Base-by-base conservation (phyloP, 2,113 vertebrate species). In the Rhinogobius similis region DNA sequence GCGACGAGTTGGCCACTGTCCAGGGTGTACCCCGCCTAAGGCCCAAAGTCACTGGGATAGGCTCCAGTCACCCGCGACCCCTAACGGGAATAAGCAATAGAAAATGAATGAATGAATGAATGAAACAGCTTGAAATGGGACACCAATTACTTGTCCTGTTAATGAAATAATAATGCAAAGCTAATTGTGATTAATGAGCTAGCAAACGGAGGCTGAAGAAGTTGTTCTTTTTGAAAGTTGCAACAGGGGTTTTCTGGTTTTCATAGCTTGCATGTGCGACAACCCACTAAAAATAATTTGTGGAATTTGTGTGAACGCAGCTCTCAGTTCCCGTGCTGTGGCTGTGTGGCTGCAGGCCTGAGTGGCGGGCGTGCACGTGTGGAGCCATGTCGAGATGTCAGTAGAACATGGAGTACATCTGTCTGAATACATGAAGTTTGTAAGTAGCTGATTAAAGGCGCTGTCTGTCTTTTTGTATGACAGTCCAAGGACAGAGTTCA, bases 401-500 rank as follows among this genome's bases (percentile, higher is more conserved):
- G 41, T 66, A 61, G 21, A n/a, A 61, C 73, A 38, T 43, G 18
- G 72, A 72, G 56, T 70, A 72, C 21, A 43, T 70, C 61, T 78
- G 70, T 88, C 77, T 68, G 39, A 10, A 70, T 82, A 66, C 84
- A 74, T 70, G 73, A 70, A 53, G 73, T 76, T 48, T 75, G 63
- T 80, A 81, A 81, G 70, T 77, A 67, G 18, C 21, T 77, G 72
- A 78, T 79, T 77, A 83, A 77, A 88, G 76, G 67, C 55, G 75
- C 41, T 62, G 75, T 75, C 55, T 72, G 73, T 67, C 77, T 85
- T 58, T 76, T 48, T 39, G 24, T 65, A 48, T 82, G 83, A 79
- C 73, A 72, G 85, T 75, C 82, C 84, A 86, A 83, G 82, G 85
- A 90, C 87, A 77, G 1, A 26, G 81, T 88, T 89, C 88, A 88